Conservation (phyloP, 2,888 invertebrate genomes). For the Sinodicranocentrus sp. region DNA sequence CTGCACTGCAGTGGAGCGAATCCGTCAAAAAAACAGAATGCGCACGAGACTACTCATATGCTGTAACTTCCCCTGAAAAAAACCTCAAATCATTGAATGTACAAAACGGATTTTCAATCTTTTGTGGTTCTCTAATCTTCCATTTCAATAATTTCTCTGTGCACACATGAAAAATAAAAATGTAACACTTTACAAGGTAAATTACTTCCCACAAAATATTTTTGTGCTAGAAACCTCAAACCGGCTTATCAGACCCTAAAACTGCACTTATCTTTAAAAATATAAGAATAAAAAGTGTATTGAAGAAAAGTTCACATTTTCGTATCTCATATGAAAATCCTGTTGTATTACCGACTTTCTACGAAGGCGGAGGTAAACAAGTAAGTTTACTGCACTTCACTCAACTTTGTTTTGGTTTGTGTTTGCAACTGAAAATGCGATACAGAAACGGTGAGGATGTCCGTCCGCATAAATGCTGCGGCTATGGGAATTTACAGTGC, state of each 20-base stretch:
- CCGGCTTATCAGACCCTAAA: constrained; percentile 2
- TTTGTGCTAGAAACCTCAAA: constrained; percentile 11
- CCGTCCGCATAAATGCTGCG: no score
- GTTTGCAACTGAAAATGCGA: no score
- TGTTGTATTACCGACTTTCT: constrained; percentile 6
- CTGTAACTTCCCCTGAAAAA: not conserved
- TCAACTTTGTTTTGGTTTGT: no score
- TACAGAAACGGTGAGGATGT: no score
- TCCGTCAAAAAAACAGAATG: constrained; percentile 2
- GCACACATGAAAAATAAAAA: no score
- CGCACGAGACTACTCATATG: not conserved
- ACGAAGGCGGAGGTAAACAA: not conserved
- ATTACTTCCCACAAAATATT: constrained; percentile 12
- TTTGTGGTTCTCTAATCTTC: no score
- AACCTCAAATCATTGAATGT: not conserved
- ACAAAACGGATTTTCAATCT: no score
- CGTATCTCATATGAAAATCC: not conserved
- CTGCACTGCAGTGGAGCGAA: no score
- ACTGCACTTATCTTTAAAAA: not conserved
- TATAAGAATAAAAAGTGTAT: not conserved
- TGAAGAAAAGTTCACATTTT: constrained; percentile 1
- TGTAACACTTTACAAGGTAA: no score
- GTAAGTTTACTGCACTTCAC: constrained; percentile 1
- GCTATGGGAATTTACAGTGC: no score
- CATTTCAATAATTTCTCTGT: no score